Conservation (phyloP, 2,888 invertebrate species). For the Diaphora mendica region DNA sequence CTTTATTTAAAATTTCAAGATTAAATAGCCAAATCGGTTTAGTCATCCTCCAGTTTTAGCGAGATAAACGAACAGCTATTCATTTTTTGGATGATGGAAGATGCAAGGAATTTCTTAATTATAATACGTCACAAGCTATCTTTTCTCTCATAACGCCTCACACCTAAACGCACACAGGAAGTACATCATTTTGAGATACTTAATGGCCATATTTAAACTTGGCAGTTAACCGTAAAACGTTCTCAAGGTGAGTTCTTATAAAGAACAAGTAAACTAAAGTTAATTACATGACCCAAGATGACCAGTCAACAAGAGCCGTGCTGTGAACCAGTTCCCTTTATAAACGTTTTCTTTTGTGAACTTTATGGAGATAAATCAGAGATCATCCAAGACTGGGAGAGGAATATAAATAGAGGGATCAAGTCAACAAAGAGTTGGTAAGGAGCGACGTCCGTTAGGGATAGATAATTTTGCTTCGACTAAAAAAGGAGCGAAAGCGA, state of each 20-base stretch:
- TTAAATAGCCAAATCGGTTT: too few relatives aligned
- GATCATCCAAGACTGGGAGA: constrained; percentile 39
- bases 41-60: too few relatives aligned
- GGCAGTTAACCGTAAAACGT: background rate
- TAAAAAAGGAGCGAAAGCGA: constrained; percentile 17
- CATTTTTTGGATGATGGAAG: too few relatives aligned
- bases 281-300: constrained; percentile 49
- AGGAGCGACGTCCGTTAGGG: constrained; percentile 21
- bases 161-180: background rate
- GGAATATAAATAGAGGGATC: constrained; percentile 35
- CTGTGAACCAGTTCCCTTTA: constrained; percentile 31
- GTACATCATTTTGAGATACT: background rate
- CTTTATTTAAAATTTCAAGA: too few relatives aligned
- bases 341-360: constrained; percentile 27
- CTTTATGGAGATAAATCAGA: constrained; percentile 33
- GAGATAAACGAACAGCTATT: too few relatives aligned
- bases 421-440: constrained; percentile 56
- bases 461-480: constrained; percentile 26
- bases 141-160: background rate
- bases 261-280: constrained; percentile 24
- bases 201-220: background rate
- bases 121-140: background rate
- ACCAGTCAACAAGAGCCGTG: constrained; percentile 45
- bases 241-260: background rate
- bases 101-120: too few relatives aligned